Evolutionary conservation across 2,888 invertebrate genomes (phyloP).

Genomic region (Synanthedon formicaeformis): DNA sequence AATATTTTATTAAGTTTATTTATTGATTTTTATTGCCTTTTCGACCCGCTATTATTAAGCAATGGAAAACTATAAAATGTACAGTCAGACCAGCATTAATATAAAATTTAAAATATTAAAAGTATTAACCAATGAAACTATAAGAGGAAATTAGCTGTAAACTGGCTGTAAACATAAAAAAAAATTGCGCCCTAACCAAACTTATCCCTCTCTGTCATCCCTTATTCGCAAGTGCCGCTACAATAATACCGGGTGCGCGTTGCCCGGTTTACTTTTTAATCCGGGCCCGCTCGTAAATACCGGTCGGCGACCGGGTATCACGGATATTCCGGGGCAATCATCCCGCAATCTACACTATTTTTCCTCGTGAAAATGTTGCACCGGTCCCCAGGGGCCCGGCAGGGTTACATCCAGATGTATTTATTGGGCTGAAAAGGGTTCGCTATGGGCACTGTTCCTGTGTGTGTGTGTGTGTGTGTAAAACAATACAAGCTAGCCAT

Average conservation of each 20-base stretch:
- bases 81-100: too few species aligned
- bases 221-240: constrained; percentile 3
- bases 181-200: too few species aligned
- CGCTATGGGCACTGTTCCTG: background rate
- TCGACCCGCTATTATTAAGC: too few species aligned
- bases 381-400: constrained; percentile 22
- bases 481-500: too few species aligned
- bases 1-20: too few species aligned
- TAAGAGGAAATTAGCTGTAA: too few species aligned
- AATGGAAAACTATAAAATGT: too few species aligned
- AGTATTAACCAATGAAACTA: too few species aligned
- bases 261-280: constrained; percentile 46
- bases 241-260: constrained; percentile 15
- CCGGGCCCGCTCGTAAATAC: constrained; percentile 51
- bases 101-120: too few species aligned
- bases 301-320: constrained; percentile 28
- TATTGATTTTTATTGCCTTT: too few species aligned
- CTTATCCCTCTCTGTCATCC: background rate
- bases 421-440: constrained; percentile 38
- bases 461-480: too few species aligned
- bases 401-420: constrained; percentile 28
- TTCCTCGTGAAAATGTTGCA: constrained; percentile 48
- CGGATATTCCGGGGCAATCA: constrained; percentile 60
- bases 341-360: constrained; percentile 61
- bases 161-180: too few species aligned